phyloP scores from a whole-genome alignment of 2,113 vertebrate species.

The Chlorodrepanis virens region DNA sequence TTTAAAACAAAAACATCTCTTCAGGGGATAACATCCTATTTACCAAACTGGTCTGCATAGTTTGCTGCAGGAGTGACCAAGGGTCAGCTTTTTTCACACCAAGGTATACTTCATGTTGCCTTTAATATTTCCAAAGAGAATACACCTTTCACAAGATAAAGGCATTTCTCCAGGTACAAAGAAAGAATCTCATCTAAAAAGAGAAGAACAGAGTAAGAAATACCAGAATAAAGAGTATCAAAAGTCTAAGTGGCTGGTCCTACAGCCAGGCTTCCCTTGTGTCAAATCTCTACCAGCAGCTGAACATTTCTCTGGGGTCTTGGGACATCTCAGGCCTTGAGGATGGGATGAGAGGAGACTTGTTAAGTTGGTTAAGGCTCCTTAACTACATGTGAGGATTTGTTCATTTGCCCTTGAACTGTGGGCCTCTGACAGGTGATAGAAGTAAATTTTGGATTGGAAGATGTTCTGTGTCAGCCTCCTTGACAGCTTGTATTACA shows the following conservation, averaged over 20 bases:
- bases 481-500: constrained; percentile 58
- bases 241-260: not conserved
- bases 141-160: not conserved
- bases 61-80: rapidly evolving
- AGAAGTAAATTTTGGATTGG: constrained; percentile 71
- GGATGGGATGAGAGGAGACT: not conserved
- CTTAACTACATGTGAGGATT: constrained; percentile 46
- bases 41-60: not conserved
- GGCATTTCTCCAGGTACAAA: not conserved
- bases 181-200: not conserved
- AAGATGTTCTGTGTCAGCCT: constrained; percentile 68
- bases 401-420: constrained; percentile 71
- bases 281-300: constrained; percentile 38
- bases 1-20: not conserved
- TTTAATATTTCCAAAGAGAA: not conserved
- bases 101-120: not conserved
- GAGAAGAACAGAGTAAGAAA: not conserved
- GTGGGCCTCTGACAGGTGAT: constrained; percentile 72
- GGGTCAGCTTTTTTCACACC: not conserved
- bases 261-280: not conserved
- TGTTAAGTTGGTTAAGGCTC: constrained; percentile 61
- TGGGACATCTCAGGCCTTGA: constrained; percentile 25
- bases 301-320: constrained; percentile 18
- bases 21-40: not conserved
- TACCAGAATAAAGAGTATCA: not conserved